Conservation (phyloP, 2,113 vertebrate species). For the Urocitellus parryii region DNA sequence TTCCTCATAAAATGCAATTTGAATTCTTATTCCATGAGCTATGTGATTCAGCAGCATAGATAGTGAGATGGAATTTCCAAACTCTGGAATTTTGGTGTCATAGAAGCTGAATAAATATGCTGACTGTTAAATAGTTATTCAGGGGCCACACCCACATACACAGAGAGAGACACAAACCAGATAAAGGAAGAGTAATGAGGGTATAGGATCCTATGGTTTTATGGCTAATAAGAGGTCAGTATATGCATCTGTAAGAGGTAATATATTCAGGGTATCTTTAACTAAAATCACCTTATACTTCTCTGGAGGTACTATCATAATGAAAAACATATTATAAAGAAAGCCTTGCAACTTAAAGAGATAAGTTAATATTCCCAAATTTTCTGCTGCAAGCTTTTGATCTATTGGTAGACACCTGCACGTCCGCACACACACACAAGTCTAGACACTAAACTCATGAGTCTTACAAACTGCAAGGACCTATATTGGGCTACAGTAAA, state of each 20-base stretch:
- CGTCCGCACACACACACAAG: too few relatives aligned
- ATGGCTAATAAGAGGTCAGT: neutral
- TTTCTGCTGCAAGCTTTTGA: neutral
- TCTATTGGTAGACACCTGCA: neutral
- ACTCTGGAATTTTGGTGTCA: neutral
- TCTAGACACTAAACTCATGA: neutral
- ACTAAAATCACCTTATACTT: neutral
- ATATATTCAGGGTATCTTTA: neutral
- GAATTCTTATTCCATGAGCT: neutral
- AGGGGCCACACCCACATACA: neutral
- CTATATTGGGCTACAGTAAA: neutral
- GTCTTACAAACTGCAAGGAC: neutral
- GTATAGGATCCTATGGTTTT: neutral
- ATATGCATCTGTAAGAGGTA: neutral
- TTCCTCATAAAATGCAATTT: conserved; percentile 10
- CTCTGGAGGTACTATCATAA: neutral
- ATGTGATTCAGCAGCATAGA: neutral
- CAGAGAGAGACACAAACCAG: neutral
- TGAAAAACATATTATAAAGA: neutral
- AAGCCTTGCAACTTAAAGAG: neutral
- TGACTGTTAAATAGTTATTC: neutral
- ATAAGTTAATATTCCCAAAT: neutral
- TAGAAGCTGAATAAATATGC: neutral
- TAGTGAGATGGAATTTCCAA: neutral
- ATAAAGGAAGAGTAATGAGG: neutral